Conservation (phyloP, 1,140 invertebrate genomes). For the Gryllus bimaculatus region DNA sequence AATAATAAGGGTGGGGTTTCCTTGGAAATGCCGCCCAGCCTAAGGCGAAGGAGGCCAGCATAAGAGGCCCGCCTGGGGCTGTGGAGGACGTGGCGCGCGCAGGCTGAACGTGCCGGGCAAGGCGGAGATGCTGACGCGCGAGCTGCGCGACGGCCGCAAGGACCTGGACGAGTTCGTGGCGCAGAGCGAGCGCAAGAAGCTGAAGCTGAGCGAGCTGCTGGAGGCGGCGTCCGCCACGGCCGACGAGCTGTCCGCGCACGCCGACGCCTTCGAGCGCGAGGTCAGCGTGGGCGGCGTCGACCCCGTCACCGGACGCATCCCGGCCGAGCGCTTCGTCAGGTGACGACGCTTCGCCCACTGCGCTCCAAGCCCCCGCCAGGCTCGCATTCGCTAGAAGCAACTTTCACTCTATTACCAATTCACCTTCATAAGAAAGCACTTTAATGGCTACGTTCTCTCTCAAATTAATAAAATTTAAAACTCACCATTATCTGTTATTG, state of each 20-base stretch:
- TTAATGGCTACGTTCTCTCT: too few relatives aligned
- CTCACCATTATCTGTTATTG: too few relatives aligned
- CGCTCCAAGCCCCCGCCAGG: too few relatives aligned
- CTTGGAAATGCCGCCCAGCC: too few relatives aligned
- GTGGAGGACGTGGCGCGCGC: too few relatives aligned
- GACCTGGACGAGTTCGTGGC: constrained; percentile 30
- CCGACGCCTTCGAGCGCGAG: constrained; percentile 35
- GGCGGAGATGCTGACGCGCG: constrained; percentile 36
- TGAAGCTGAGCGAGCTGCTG: not conserved
- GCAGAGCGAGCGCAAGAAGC: constrained; percentile 19
- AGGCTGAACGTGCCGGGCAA: constrained; percentile 30
- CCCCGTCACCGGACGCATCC: constrained; percentile 40
- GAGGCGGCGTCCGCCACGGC: constrained; percentile 23
- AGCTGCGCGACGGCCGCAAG: constrained; percentile 36
- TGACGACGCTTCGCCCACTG: constrained; percentile 24
- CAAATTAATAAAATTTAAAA: too few relatives aligned
- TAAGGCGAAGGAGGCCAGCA: too few relatives aligned
- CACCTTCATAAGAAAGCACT: too few relatives aligned
- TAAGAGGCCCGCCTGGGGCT: too few relatives aligned
- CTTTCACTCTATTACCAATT: too few relatives aligned
- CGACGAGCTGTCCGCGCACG: constrained; percentile 33
- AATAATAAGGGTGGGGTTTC: too few relatives aligned
- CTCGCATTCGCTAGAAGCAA: too few relatives aligned
- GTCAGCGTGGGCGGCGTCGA: constrained; percentile 37
- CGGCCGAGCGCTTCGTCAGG: constrained; percentile 41